Evolutionary conservation across 2,888 invertebrate species (phyloP).

Genomic region (Halictus quadricinctus): DNA sequence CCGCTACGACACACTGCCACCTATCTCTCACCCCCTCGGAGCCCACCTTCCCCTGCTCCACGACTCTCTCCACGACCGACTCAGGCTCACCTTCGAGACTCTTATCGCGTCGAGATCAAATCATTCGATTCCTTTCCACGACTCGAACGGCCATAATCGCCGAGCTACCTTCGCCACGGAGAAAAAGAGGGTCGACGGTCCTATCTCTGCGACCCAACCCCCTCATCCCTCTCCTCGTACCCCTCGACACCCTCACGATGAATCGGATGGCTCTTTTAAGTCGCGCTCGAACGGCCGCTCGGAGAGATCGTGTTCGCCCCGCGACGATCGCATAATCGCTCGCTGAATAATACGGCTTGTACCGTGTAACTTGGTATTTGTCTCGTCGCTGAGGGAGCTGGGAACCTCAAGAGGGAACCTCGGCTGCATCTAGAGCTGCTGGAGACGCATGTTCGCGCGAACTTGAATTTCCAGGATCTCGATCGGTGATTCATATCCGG

Average conservation of each 20-base stretch:
- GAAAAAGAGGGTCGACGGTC: conserved; percentile 62
- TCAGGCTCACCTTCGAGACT: conserved; percentile 51
- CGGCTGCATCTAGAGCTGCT: background rate
- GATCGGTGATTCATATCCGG: too few species aligned
- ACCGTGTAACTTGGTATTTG: background rate
- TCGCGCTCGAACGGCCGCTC: conserved; percentile 48
- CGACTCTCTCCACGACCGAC: background rate
- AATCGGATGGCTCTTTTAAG: conserved; percentile 64
- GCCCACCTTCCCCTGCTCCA: background rate
- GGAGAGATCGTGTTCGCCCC: conserved; percentile 42
- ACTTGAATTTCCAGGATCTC: background rate
- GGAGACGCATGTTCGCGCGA: too few species aligned
- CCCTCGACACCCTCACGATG: conserved; percentile 24
- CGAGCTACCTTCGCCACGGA: conserved; percentile 45
- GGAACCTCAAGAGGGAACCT: background rate
- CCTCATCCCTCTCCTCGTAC: conserved; percentile 2
- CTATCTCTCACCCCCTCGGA: background rate
- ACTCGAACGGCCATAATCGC: conserved; percentile 71
- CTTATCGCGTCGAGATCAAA: conserved; percentile 77
- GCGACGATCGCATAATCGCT: conserved; percentile 12
- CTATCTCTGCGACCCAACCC: conserved; percentile 52
- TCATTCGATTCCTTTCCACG: conserved; percentile 72
- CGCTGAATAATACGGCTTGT: conserved; percentile 18
- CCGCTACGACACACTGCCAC: background rate
- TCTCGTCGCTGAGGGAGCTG: background rate